Conservation (phyloP, 2,888 invertebrate species). For the Nezara viridula region DNA sequence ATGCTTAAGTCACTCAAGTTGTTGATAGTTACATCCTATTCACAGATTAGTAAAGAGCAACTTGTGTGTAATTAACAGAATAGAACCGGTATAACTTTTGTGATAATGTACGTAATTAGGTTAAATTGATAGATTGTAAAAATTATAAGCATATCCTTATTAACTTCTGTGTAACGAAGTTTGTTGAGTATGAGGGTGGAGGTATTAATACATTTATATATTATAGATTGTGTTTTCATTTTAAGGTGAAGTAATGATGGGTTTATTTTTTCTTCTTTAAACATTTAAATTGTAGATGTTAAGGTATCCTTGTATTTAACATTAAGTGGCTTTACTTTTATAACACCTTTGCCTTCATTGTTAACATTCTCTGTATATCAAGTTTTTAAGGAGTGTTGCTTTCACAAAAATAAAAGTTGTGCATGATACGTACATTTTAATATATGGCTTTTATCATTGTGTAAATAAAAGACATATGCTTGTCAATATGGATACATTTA, state of each 20-base stretch:
- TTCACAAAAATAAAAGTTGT: constrained; percentile 30
- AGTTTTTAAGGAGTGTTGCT: constrained; percentile 50
- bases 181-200: constrained; percentile 50
- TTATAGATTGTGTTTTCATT: constrained; percentile 3
- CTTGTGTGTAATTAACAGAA: constrained; percentile 47
- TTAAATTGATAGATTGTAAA: constrained; percentile 40
- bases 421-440: constrained; percentile 54
- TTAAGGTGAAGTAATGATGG: neutral
- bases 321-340: constrained; percentile 51
- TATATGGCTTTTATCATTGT: constrained; percentile 57
- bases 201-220: constrained; percentile 47
- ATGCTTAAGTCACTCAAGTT: constrained; percentile 59
- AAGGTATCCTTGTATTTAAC: neutral
- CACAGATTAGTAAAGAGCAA: constrained; percentile 39
- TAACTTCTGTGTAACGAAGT: constrained; percentile 39
- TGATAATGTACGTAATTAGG: constrained; percentile 59
- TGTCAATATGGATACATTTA: constrained; percentile 33
- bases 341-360: constrained; percentile 50
- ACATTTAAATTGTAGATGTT: neutral
- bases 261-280: constrained; percentile 23
- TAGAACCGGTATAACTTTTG: constrained; percentile 59
- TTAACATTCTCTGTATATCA: constrained; percentile 43
- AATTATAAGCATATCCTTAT: constrained; percentile 57
- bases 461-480: constrained; percentile 53
- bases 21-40: constrained; percentile 45